phyloP scores from a whole-genome alignment of 1,140 invertebrate genomes.

The Batillaria attramentaria region DNA sequence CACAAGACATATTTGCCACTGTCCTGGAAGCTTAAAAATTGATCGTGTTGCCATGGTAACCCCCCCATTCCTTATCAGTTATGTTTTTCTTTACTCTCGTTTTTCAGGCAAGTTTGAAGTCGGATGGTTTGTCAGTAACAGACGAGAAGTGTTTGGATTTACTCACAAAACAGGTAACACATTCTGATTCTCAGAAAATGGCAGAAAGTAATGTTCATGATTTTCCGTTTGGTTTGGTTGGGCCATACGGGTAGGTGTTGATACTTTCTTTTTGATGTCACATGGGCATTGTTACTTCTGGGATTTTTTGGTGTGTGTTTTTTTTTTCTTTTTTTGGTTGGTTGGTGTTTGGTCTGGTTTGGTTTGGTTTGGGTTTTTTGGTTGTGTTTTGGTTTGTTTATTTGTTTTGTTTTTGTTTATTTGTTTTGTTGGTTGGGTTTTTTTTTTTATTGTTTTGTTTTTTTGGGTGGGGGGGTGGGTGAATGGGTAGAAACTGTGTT shows the following conservation, averaged over 20 bases:
- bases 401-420: too few species aligned
- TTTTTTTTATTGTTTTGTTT: too few species aligned
- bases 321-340: neutral
- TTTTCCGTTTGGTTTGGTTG: neutral
- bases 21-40: neutral
- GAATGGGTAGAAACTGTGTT: too few species aligned
- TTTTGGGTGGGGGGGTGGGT: too few species aligned
- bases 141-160: slow-evolving; percentile 23
- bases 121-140: slow-evolving; percentile 25
- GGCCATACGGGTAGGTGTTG: neutral
- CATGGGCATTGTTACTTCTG: neutral
- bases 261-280: neutral
- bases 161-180: slow-evolving; percentile 27
- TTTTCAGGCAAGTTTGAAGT: slow-evolving; percentile 21
- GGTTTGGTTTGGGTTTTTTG: too few species aligned
- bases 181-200: neutral
- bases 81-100: too few species aligned
- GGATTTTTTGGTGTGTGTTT: too few species aligned
- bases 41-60: neutral
- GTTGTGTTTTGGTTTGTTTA: too few species aligned
- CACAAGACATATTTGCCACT: neutral
- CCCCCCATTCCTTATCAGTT: neutral
- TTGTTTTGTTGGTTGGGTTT: too few species aligned
- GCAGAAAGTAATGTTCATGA: neutral
- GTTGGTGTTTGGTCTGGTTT: neutral